Conservation (phyloP, 2,113 vertebrate genomes). For the Amphilophus citrinellus region DNA sequence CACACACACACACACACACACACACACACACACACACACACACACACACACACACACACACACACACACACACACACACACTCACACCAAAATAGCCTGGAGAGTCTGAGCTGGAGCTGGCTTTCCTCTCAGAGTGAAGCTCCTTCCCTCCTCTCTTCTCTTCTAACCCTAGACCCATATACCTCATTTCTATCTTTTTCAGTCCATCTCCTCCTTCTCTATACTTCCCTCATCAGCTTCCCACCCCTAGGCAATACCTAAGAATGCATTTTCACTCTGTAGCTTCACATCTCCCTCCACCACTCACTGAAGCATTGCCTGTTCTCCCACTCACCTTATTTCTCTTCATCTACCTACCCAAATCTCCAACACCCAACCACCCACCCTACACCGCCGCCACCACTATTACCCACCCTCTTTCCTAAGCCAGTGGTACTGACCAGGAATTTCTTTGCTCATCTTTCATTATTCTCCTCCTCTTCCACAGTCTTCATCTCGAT, state of each 20-base stretch:
- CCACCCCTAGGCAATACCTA: conserved; percentile 59
- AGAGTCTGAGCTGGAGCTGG: conserved; percentile 58
- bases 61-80: conserved; percentile 24
- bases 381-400: not conserved
- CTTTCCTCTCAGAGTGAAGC: conserved; percentile 32
- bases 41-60: not conserved
- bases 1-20: too few species aligned
- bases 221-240: conserved; percentile 35
- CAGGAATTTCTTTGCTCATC: conserved; percentile 48
- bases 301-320: conserved; percentile 42
- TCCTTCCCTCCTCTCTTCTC: conserved; percentile 29
- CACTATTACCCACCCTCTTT: not conserved
- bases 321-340: conserved; percentile 42
- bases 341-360: conserved; percentile 44
- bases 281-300: conserved; percentile 46
- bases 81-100: conserved; percentile 56
- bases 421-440: conserved; percentile 26
- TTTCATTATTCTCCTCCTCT: conserved; percentile 23
- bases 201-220: conserved; percentile 45
- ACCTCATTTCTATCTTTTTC: conserved; percentile 64
- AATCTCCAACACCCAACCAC: conserved; percentile 19
- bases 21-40: not conserved
- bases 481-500: conserved; percentile 68
- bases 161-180: conserved; percentile 58
- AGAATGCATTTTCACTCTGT: conserved; percentile 59